phyloP scores from a whole-genome alignment of 2,113 vertebrate genomes.

The Xerus inauris region DNA sequence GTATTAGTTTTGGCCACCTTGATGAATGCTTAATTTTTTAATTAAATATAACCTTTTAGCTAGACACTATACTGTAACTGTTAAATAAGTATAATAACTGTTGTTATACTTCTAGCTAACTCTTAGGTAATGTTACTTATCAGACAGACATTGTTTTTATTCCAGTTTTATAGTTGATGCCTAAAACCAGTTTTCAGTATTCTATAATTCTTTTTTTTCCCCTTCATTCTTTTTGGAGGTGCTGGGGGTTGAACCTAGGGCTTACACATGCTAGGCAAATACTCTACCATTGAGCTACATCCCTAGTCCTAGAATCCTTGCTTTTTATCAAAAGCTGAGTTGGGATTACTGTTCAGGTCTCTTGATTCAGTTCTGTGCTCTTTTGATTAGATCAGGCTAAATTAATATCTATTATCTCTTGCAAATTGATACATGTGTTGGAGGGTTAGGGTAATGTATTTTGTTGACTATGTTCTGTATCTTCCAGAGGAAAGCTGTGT shows the following conservation, averaged over 20 bases:
- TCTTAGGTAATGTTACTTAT: not conserved
- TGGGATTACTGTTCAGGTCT: not conserved
- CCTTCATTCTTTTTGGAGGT: too few relatives aligned
- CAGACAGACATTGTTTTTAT: slow-evolving; percentile 22
- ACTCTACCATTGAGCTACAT: too few relatives aligned
- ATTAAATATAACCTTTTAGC: slow-evolving; percentile 1
- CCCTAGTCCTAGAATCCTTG: not conserved
- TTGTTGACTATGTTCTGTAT: slow-evolving; percentile 2
- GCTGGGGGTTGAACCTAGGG: too few relatives aligned
- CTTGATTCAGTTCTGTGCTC: not conserved
- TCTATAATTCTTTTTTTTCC: too few relatives aligned
- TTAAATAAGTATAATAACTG: slow-evolving; percentile 23
- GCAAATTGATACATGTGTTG: not conserved
- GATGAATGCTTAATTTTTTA: not conserved
- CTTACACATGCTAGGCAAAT: too few relatives aligned
- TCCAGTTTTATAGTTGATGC: not conserved
- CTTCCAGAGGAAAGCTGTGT: not conserved
- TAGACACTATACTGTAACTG: not conserved
- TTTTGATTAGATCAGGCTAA: not conserved
- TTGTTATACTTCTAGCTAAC: not conserved
- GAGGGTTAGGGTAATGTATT: not conserved
- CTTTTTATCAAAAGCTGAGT: not conserved
- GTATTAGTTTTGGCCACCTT: not conserved
- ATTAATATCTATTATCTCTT: not conserved
- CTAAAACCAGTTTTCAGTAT: not conserved